phyloP scores from a whole-genome alignment of 2,888 invertebrate species.

The Drosophila picticornis region DNA sequence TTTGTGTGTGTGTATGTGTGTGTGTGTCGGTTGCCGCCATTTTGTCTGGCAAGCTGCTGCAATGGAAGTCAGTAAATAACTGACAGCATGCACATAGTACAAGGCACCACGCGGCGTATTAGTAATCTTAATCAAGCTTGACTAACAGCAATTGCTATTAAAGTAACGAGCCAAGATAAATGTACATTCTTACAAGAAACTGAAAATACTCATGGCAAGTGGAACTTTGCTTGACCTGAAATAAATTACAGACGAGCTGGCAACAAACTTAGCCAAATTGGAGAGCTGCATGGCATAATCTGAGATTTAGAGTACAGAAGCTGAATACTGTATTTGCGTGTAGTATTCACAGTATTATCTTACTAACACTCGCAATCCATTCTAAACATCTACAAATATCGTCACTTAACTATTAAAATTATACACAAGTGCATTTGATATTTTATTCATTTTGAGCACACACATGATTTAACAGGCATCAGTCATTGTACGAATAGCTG shows the following conservation, averaged over 20 bases:
- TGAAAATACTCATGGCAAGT: constrained; percentile 1
- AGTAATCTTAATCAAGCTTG: constrained; percentile 63
- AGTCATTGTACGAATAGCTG: constrained; percentile 22
- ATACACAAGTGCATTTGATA: background rate
- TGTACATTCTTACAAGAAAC: constrained; percentile 15
- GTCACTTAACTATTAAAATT: background rate
- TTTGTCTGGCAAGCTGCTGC: constrained; percentile 74
- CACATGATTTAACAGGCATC: constrained; percentile 16
- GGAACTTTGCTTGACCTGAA: constrained; percentile 17
- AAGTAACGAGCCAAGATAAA: constrained; percentile 37
- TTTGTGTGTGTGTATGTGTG: constrained; percentile 2
- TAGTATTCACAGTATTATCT: background rate
- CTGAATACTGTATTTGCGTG: background rate
- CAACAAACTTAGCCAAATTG: constrained; percentile 4
- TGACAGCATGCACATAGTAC: constrained; percentile 35
- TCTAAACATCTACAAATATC: background rate
- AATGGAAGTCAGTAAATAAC: constrained; percentile 65
- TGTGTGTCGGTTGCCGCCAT: constrained; percentile 60
- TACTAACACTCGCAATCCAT: background rate
- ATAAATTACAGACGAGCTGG: constrained; percentile 19
- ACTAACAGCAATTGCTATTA: constrained; percentile 35
- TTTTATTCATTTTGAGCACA: constrained; percentile 16
- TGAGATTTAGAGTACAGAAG: background rate
- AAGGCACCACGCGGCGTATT: constrained; percentile 71
- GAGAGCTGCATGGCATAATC: background rate